Evolutionary conservation across 2,113 vertebrate genomes (phyloP).

Genomic region (Athene noctua): DNA sequence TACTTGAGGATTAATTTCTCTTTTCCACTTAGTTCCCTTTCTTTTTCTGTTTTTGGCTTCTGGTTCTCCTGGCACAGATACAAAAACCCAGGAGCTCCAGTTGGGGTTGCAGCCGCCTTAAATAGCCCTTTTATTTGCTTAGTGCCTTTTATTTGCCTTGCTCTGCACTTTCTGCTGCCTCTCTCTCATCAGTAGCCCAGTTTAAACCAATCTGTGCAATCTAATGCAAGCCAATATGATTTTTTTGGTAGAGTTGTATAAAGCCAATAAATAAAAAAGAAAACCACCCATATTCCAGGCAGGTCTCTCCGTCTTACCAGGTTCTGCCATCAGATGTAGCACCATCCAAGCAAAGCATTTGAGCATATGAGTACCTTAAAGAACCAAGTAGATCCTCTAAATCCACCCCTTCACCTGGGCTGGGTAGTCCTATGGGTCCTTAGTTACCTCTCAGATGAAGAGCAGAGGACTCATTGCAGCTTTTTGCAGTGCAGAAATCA

Average conservation of each 20-base stretch:
- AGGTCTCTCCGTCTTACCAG: not conserved
- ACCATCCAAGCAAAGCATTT: not conserved
- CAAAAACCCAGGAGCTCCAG: not conserved
- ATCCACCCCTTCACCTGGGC: not conserved
- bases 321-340: not conserved
- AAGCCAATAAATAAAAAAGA: not conserved
- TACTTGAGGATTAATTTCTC: slow-evolving; percentile 51
- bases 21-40: slow-evolving; percentile 13
- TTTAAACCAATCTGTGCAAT: not conserved
- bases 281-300: not conserved
- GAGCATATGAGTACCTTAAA: not conserved
- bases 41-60: slow-evolving; percentile 16
- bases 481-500: not conserved
- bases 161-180: slow-evolving; percentile 11
- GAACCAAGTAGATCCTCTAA: not conserved
- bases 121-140: slow-evolving; percentile 15
- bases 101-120: slow-evolving; percentile 9
- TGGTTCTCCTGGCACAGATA: slow-evolving; percentile 3
- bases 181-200: not conserved
- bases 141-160: not conserved
- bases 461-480: not conserved
- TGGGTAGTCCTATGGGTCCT: not conserved
- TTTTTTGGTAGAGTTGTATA: not conserved
- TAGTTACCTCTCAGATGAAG: not conserved
- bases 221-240: not conserved